A percentile compares a stretch with the other conserved stretches of the same genome.
phyloP scores from a whole-genome alignment of 2,797 vertebrate species.

The Alectoris magna region DNA sequence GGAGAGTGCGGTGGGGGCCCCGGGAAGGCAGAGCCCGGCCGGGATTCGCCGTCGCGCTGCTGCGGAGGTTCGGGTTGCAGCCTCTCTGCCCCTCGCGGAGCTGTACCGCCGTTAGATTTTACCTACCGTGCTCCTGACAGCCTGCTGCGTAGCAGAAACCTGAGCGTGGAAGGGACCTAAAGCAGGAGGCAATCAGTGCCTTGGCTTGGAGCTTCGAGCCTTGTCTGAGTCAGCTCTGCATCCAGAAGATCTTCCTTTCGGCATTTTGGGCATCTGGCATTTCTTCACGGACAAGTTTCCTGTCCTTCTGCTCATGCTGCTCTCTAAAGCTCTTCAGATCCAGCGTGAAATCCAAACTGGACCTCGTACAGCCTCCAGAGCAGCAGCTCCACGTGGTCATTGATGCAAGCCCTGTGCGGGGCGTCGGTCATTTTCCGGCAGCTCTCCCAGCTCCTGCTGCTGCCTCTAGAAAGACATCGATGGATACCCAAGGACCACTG shows the following conservation, averaged over 20 bases:
- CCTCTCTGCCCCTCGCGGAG: neutral
- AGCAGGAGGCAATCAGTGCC: neutral
- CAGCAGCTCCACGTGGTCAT: neutral
- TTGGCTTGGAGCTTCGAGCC: neutral
- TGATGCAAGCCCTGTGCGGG: neutral
- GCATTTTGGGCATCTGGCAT: neutral
- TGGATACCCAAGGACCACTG: neutral
- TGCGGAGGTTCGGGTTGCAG: neutral
- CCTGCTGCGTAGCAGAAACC: neutral
- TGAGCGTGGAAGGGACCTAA: neutral
- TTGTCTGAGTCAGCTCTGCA: neutral
- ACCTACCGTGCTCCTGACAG: neutral
- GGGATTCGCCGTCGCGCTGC: neutral
- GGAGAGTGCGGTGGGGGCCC: neutral
- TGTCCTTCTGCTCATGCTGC: neutral
- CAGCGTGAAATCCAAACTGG: neutral
- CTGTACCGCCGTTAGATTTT: neutral
- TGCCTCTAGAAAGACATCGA: neutral
- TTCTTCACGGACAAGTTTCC: neutral
- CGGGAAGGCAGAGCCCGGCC: neutral
- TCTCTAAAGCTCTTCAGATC: neutral
- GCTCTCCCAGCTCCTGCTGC: neutral
- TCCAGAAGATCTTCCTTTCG: conserved; percentile 1
- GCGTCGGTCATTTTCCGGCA: neutral
- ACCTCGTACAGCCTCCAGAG: neutral